These are phyloP conservation scores for Neria commutata DNA, from an alignment of 2,888 invertebrate species.

Conservation along the genomic window DNA sequence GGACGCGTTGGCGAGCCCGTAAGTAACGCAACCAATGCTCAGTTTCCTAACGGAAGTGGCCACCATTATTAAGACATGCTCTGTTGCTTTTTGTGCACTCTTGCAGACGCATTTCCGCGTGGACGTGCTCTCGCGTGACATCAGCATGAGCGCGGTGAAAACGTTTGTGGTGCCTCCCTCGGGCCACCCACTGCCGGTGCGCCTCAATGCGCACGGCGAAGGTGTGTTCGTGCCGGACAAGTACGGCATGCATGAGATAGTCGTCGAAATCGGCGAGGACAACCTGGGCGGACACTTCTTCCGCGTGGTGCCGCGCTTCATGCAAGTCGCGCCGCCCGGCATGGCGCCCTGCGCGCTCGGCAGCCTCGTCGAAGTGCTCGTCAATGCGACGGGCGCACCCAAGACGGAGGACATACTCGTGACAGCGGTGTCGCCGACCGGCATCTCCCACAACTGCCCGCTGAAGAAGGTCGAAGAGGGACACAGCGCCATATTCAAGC, in stretches of 20 bases:
- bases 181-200: conserved; percentile 69
- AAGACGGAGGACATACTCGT: conserved; percentile 85
- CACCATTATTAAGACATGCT: conserved; percentile 38
- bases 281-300: conserved; percentile 74
- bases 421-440: conserved; percentile 90
- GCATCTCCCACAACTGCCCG: conserved; percentile 79
- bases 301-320: conserved; percentile 83
- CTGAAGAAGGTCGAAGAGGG: conserved; percentile 87
- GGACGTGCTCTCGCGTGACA: conserved; percentile 72
- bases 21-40: conserved; percentile 49
- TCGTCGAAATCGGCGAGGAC: conserved; percentile 70
- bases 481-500: conserved; percentile 95
- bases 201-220: conserved; percentile 74
- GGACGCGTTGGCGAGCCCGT: conserved; percentile 87
- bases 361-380: conserved; percentile 92
- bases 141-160: conserved; percentile 74
- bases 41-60: neutral
- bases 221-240: conserved; percentile 87
- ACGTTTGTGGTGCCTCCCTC: conserved; percentile 81
- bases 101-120: conserved; percentile 78
- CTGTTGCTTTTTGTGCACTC: conserved; percentile 34
- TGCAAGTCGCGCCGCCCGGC: conserved; percentile 87
- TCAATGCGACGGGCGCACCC: conserved; percentile 82
- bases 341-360: conserved; percentile 96
- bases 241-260: conserved; percentile 89